These are phyloP conservation scores for Chaetodon trifascialis DNA, from an alignment of 2,113 vertebrate species.

Conservation along the genomic window DNA sequence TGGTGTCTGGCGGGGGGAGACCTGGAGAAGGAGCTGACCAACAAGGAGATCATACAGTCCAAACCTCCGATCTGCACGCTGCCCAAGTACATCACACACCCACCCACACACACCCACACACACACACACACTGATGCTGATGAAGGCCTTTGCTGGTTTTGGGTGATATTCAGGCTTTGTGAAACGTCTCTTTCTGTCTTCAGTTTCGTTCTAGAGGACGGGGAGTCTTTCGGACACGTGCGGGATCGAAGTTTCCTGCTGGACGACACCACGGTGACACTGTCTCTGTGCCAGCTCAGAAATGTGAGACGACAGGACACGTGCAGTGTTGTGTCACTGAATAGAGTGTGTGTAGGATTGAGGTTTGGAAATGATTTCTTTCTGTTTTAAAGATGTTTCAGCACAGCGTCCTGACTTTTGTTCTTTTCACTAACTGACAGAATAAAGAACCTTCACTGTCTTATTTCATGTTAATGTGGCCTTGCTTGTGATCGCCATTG, in stretches of 20 bases:
- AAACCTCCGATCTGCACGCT: constrained; percentile 97
- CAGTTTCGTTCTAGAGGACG: constrained; percentile 96
- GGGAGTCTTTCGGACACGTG: constrained; percentile 95
- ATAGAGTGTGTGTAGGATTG: not conserved
- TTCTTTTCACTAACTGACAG: not conserved
- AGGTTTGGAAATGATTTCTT: not conserved
- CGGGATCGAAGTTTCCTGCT: constrained; percentile 95
- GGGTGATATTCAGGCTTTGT: not conserved
- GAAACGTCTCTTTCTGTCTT: not conserved
- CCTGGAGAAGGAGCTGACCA: constrained; percentile 96
- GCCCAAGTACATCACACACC: constrained; percentile 89
- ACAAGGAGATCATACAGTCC: constrained; percentile 97
- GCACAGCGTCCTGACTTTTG: not conserved
- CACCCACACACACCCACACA: not conserved
- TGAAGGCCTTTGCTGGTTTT: not conserved
- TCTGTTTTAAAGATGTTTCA: no score
- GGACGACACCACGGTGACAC: constrained; percentile 95
- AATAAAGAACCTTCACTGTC: not conserved
- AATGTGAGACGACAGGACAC: constrained; percentile 85
- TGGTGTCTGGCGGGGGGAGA: constrained; percentile 99
- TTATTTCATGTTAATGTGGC: not conserved
- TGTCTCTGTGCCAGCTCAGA: constrained; percentile 94
- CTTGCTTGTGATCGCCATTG: not conserved
- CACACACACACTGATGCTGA: no score
- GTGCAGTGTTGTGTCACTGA: not conserved